phyloP scores from a whole-genome alignment of 2,888 invertebrate genomes.

The Boloria selene region DNA sequence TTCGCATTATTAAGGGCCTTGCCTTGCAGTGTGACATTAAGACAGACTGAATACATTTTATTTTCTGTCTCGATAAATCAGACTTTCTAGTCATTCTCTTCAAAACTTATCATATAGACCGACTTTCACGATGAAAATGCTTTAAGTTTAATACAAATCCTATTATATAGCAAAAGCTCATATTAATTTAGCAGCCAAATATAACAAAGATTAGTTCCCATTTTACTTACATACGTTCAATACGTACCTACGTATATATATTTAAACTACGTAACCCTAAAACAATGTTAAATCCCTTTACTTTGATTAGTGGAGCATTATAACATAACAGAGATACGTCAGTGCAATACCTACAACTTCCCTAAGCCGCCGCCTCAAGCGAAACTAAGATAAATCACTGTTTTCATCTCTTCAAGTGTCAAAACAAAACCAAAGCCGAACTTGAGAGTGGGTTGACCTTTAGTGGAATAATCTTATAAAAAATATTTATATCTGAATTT shows the following conservation, averaged over 20 bases:
- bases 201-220: background rate
- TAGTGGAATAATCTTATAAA: conserved; percentile 1
- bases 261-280: background rate
- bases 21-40: too few relatives aligned
- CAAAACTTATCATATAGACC: too few relatives aligned
- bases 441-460: conserved; percentile 25
- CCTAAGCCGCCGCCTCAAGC: conserved; percentile 33
- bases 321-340: conserved; percentile 23
- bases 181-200: too few relatives aligned
- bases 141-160: too few relatives aligned
- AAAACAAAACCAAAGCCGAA: conserved; percentile 51
- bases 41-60: too few relatives aligned
- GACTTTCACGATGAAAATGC: too few relatives aligned
- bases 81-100: too few relatives aligned
- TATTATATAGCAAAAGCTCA: too few relatives aligned
- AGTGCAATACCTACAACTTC: conserved; percentile 33
- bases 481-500: background rate
- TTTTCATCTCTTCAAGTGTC: conserved; percentile 55
- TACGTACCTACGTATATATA: background rate
- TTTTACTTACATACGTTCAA: background rate
- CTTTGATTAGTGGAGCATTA: conserved; percentile 17
- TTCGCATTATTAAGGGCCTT: too few relatives aligned
- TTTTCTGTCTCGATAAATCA: too few relatives aligned
- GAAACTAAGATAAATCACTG: conserved; percentile 56
- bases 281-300: conserved; percentile 5